A percentile compares a stretch with the other conserved stretches of the same genome.
phyloP scores from a whole-genome alignment of 2,888 invertebrate genomes.

The Xanthorhoe designata region DNA sequence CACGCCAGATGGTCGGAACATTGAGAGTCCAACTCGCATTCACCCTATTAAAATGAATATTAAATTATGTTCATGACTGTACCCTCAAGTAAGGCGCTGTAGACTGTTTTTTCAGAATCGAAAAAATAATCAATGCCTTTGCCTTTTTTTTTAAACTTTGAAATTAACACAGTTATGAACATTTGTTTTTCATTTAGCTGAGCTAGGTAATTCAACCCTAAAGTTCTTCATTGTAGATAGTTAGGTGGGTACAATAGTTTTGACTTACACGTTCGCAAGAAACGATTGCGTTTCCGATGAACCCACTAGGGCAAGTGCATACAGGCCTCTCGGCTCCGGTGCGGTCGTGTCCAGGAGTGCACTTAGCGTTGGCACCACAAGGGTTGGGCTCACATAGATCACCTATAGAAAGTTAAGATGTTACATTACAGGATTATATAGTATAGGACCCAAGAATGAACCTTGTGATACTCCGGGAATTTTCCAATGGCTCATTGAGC shows the following conservation, averaged over 20 bases:
- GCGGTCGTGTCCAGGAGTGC: conserved; percentile 93
- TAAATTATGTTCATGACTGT: no score
- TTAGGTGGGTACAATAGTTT: no score
- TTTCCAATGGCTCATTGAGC: no score
- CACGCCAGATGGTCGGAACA: conserved; percentile 91
- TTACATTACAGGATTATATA: not conserved
- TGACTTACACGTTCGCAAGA: conserved; percentile 87
- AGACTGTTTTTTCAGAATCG: no score
- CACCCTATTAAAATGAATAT: conserved; percentile 83
- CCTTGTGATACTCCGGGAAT: conserved; percentile 23
- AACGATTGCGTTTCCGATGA: conserved; percentile 91
- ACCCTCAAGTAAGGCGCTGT: no score
- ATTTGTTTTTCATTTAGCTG: no score
- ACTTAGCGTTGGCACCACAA: conserved; percentile 92
- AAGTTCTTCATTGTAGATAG: no score
- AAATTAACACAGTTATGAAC: no score
- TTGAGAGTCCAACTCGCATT: conserved; percentile 91
- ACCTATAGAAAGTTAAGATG: conserved; percentile 73
- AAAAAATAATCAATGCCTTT: no score
- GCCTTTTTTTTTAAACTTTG: no score
- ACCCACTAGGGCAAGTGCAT: conserved; percentile 92
- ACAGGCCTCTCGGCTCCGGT: conserved; percentile 93
- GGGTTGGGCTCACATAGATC: conserved; percentile 95
- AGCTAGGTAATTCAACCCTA: no score
- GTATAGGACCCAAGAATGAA: not conserved